These are phyloP conservation scores for Oenanthe oenanthe DNA, from an alignment of 2,113 vertebrate species.

Conservation along the genomic window DNA sequence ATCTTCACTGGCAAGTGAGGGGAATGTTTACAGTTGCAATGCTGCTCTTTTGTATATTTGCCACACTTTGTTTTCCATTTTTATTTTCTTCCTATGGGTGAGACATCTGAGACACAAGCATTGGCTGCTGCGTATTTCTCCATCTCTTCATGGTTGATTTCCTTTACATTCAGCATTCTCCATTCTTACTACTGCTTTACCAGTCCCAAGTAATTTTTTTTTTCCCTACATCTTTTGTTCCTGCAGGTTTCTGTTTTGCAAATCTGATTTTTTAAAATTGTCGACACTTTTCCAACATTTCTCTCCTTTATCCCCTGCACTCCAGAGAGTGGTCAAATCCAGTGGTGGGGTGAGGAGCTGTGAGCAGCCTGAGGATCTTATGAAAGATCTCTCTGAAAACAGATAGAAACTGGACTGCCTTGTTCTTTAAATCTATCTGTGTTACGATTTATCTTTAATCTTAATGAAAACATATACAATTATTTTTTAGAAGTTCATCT, in stretches of 20 bases:
- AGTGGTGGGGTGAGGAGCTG: rapidly evolving
- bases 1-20: background rate
- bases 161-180: background rate
- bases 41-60: background rate
- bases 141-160: background rate
- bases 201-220: background rate
- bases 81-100: background rate
- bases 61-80: background rate
- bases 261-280: background rate
- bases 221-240: background rate
- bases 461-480: background rate
- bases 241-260: background rate
- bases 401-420: background rate
- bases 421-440: background rate
- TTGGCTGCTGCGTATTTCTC: background rate
- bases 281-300: background rate
- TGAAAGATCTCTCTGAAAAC: background rate
- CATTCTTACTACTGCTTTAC: background rate
- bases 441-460: background rate
- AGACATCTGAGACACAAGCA: background rate
- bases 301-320: background rate
- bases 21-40: background rate
- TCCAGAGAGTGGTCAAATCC: background rate
- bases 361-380: background rate
- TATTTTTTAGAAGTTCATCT: background rate